Base-by-base conservation (phyloP, 2,113 vertebrate genomes). In the Chinchilla lanigera region DNA sequence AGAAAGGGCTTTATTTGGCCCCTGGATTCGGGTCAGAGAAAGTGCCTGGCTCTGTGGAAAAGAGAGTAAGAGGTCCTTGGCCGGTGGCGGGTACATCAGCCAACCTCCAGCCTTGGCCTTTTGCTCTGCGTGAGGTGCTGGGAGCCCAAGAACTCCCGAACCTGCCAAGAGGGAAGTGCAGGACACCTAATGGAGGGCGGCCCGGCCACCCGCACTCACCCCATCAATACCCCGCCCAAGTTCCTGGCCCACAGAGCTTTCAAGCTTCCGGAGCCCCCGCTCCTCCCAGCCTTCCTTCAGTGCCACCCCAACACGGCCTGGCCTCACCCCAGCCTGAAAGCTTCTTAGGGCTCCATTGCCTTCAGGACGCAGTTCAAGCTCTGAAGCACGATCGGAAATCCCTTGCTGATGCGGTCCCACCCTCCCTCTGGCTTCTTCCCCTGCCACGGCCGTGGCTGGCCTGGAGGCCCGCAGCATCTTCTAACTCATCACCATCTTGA, bases 401-500 rank as follows among this genome's bases (percentile, higher is more conserved):
- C 13, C 52, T 54, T 19, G 12, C 52, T 4, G 1, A 35, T 9
- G 6, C 1, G 8, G 4, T 12, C 73, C 30, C 8, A 0, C 44
- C 35, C 56, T 82, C 60, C 60, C 60, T 73, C 26, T 69, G 65
- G 73, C 16, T 38, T 47, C 60, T 20, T 52, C n/a, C 65, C 86
- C 63, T 77, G 83, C 20, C 30, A 4, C 7, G 17, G 41, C 67
- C 41, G 38, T 10, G 28, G 83, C 54, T 24, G 24, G 47, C 38
- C 89, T 47, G 8, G 0, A 12, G 26, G 44, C 50, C 7, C 7
- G 0, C 33, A 60, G 7, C 12, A 73, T 30, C 63, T n/a, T 61
- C 50, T 54, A 4, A 13, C 28, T 80, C 41, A 41, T 20, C 17
- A 8, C 85, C 54, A 24, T 50, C 91, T 50, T 75, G 65, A 95